Evolutionary conservation across 2,888 invertebrate genomes (phyloP).

Genomic region (Drosophila nr. medialis): DNA sequence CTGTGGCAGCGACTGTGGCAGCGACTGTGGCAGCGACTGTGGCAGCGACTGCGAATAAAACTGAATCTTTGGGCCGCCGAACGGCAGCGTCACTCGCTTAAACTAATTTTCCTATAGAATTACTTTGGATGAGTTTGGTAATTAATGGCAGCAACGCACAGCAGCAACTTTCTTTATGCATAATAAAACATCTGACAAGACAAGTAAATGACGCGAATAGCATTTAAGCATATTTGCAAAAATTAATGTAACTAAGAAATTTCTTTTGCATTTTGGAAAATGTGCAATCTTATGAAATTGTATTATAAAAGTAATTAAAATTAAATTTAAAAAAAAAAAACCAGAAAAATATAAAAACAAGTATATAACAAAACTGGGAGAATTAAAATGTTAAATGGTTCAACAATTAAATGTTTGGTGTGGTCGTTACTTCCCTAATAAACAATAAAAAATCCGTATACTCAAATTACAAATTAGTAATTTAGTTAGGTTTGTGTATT

Average conservation of each 20-base stretch:
- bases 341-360: neutral
- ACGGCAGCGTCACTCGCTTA: conserved; percentile 43
- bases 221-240: neutral
- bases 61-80: conserved; percentile 32
- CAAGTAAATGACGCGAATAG: neutral
- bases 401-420: neutral
- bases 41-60: conserved; percentile 26
- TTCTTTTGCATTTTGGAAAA: neutral
- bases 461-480: neutral
- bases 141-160: conserved; percentile 62
- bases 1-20: conserved; percentile 23
- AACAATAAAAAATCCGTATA: neutral
- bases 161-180: conserved; percentile 16
- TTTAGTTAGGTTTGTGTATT: neutral
- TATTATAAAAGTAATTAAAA: neutral
- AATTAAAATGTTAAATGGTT: neutral
- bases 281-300: neutral
- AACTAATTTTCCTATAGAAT: conserved; percentile 77
- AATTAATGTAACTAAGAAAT: neutral
- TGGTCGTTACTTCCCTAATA: neutral
- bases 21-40: conserved; percentile 10
- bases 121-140: conserved; percentile 78
- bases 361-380: neutral
- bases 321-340: neutral
- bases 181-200: conserved; percentile 6